These are phyloP conservation scores for Timema podura DNA, from an alignment of 2,888 invertebrate species.

Conservation along the genomic window DNA sequence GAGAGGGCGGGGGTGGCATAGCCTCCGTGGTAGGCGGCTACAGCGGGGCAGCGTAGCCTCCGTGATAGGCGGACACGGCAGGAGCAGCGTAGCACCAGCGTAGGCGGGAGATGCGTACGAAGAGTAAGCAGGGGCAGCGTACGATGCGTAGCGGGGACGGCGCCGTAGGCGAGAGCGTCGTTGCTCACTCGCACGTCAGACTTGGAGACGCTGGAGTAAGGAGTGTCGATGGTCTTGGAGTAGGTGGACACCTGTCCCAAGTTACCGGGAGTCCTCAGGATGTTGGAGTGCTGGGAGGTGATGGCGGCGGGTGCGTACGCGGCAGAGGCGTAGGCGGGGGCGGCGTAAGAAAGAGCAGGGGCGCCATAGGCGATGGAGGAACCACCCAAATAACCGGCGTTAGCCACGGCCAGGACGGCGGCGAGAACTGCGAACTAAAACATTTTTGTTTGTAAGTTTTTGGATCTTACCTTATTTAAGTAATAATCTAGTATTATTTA, in stretches of 20 bases:
- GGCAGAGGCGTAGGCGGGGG: slow-evolving; percentile 44
- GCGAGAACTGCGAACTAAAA: slow-evolving; percentile 5
- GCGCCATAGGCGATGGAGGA: slow-evolving; percentile 31
- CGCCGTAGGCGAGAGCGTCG: slow-evolving; percentile 46
- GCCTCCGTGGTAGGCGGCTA: slow-evolving; percentile 31
- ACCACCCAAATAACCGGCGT: no score
- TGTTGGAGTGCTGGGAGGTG: slow-evolving; percentile 52
- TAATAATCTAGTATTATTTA: no score
- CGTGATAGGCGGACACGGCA: slow-evolving; percentile 29
- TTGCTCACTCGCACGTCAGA: slow-evolving; percentile 59
- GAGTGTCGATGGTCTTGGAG: slow-evolving; percentile 66
- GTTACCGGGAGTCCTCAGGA: slow-evolving; percentile 59
- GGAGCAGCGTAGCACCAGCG: neutral
- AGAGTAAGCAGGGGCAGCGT: slow-evolving; percentile 15
- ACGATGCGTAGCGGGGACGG: slow-evolving; percentile 35
- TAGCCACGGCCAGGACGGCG: neutral
- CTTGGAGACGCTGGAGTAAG: slow-evolving; percentile 67
- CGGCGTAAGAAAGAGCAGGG: slow-evolving; percentile 34
- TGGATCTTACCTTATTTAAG: no score
- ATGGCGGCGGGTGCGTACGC: slow-evolving; percentile 46
- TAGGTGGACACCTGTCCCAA: slow-evolving; percentile 63
- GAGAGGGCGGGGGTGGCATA: slow-evolving; percentile 42
- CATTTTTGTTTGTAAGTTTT: no score
- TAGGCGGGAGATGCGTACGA: neutral
- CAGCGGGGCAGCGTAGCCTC: slow-evolving; percentile 31